phyloP scores from a whole-genome alignment of 2,113 vertebrate species.

The Coptodon rendalli region DNA sequence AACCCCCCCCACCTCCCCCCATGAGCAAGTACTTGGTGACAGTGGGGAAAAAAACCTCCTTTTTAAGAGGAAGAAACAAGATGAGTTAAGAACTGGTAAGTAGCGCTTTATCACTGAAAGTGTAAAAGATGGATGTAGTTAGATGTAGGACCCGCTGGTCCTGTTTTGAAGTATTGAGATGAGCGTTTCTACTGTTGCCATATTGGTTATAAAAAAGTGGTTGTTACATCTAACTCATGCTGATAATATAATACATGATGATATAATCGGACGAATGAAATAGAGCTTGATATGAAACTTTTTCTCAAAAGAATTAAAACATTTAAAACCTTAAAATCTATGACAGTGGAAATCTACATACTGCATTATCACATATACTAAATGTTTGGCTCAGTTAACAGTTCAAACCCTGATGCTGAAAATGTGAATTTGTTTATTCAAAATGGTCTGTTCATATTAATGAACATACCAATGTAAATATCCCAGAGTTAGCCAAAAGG shows the following conservation, averaged over 20 bases:
- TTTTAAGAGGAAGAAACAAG: background rate
- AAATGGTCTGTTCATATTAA: background rate
- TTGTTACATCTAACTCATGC: background rate
- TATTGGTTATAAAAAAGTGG: background rate
- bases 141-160: background rate
- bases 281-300: background rate
- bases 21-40: background rate
- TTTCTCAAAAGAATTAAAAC: background rate
- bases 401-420: background rate
- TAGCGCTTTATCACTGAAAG: background rate
- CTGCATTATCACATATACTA: background rate
- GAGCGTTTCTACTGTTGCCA: background rate
- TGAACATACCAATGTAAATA: background rate
- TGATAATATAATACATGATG: background rate
- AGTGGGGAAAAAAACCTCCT: fast-evolving
- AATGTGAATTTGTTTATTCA: background rate
- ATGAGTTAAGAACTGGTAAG: background rate
- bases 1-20: background rate
- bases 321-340: background rate
- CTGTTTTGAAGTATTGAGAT: background rate
- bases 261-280: background rate
- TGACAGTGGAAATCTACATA: background rate
- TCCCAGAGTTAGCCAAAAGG: background rate
- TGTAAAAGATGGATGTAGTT: background rate
- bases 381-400: background rate